These are phyloP conservation scores for Sander lucioperca DNA, from an alignment of 2,113 vertebrate species.

Conservation along the genomic window DNA sequence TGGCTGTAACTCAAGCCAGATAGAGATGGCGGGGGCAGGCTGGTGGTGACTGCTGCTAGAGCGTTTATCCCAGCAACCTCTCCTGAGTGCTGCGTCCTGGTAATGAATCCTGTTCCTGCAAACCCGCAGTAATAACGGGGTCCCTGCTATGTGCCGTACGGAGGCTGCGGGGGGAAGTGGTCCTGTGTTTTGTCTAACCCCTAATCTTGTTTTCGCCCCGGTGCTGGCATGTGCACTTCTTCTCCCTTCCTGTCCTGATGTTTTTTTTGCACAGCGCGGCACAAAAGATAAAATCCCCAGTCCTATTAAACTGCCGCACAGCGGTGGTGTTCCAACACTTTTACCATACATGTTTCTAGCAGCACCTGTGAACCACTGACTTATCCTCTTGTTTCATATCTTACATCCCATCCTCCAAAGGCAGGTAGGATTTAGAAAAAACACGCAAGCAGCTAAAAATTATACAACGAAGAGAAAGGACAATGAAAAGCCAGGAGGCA, in stretches of 20 bases:
- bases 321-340: neutral
- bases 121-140: slow-evolving; percentile 54
- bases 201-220: slow-evolving; percentile 67
- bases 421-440: slow-evolving; percentile 3
- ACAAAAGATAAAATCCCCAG: neutral
- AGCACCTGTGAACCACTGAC: neutral
- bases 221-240: slow-evolving; percentile 48
- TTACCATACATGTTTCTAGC: neutral
- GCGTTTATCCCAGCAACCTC: slow-evolving; percentile 51
- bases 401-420: neutral
- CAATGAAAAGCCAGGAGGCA: slow-evolving; percentile 1
- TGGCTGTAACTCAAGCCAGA: slow-evolving; percentile 48
- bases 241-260: slow-evolving; percentile 54
- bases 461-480: slow-evolving; percentile 9
- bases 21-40: slow-evolving; percentile 14
- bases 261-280: slow-evolving; percentile 7
- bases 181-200: slow-evolving; percentile 66
- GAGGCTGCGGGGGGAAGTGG: slow-evolving; percentile 30
- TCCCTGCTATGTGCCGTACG: slow-evolving; percentile 23
- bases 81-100: slow-evolving; percentile 26
- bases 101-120: slow-evolving; percentile 58
- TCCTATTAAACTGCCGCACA: slow-evolving; percentile 5
- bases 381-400: slow-evolving; percentile 16
- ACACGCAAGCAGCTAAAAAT: neutral
- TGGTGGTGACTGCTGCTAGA: slow-evolving; percentile 49